Evolutionary conservation across 2,113 vertebrate species (phyloP).

Genomic region (Scartelaos histophorus): DNA sequence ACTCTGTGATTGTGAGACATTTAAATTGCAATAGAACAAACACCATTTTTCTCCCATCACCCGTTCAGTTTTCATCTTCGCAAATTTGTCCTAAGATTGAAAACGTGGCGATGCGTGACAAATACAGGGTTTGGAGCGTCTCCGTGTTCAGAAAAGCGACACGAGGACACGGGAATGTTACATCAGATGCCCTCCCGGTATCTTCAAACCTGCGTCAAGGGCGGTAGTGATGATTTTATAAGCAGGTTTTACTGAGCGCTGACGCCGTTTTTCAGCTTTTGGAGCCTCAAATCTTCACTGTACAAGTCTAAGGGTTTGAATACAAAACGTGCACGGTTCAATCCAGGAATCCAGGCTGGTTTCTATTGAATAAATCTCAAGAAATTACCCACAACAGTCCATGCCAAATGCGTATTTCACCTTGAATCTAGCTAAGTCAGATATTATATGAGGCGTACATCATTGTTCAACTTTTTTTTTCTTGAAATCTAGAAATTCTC

Average conservation of each 20-base stretch:
- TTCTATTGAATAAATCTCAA: constrained; percentile 47
- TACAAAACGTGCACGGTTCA: constrained; percentile 43
- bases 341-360: constrained; percentile 21
- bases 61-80: neutral
- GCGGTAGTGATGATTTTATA: constrained; percentile 13
- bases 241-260: neutral
- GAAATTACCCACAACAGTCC: constrained; percentile 39
- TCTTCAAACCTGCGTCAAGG: constrained; percentile 44
- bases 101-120: constrained; percentile 21
- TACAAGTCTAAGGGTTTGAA: constrained; percentile 40
- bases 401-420: constrained; percentile 15
- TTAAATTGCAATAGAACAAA: too few species aligned
- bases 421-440: neutral
- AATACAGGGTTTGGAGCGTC: constrained; percentile 15
- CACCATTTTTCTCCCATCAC: too few species aligned
- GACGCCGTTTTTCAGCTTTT: constrained; percentile 11
- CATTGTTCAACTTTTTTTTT: too few species aligned
- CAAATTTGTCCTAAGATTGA: constrained; percentile 8
- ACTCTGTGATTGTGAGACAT: too few species aligned
- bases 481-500: too few species aligned
- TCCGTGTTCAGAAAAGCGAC: neutral
- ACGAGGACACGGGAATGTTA: constrained; percentile 22
- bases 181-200: constrained; percentile 43
- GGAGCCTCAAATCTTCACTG: constrained; percentile 28
- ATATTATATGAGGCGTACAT: too few species aligned